phyloP scores from a whole-genome alignment of 2,888 invertebrate genomes.

The Synergus japonicus region DNA sequence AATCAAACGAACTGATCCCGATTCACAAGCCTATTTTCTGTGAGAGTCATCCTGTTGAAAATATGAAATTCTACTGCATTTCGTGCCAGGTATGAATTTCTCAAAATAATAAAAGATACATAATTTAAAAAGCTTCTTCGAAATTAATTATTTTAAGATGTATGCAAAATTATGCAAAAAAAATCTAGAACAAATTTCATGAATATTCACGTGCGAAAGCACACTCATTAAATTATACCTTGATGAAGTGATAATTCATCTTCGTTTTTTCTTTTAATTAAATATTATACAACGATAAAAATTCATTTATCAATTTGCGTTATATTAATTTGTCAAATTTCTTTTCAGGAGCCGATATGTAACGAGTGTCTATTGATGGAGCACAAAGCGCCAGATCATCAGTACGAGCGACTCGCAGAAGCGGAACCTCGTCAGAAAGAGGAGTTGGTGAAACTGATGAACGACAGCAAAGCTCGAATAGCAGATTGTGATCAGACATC shows the following conservation, averaged over 20 bases:
- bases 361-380: slow-evolving; percentile 90
- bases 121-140: background rate
- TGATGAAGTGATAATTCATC: too few relatives aligned
- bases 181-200: background rate
- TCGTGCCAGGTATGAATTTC: slow-evolving; percentile 82
- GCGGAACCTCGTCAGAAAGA: slow-evolving; percentile 88
- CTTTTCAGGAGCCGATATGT: slow-evolving; percentile 86
- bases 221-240: too few relatives aligned
- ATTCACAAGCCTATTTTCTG: slow-evolving; percentile 95
- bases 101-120: too few relatives aligned
- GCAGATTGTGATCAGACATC: slow-evolving; percentile 88
- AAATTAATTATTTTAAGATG: slow-evolving; percentile 18
- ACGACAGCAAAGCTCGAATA: slow-evolving; percentile 87
- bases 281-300: too few relatives aligned
- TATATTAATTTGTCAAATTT: slow-evolving; percentile 32
- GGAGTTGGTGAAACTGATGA: slow-evolving; percentile 86
- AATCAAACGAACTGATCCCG: slow-evolving; percentile 87
- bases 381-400: slow-evolving; percentile 90
- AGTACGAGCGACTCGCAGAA: slow-evolving; percentile 89
- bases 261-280: too few relatives aligned
- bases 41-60: slow-evolving; percentile 88
- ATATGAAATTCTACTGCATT: slow-evolving; percentile 92
- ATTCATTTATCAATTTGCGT: background rate
- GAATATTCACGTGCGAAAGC: too few relatives aligned
- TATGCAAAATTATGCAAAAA: background rate